A percentile compares a stretch with the other conserved stretches of the same genome.
phyloP scores from a whole-genome alignment of 2,888 invertebrate species.

The Prosopocoilus inquinatus region DNA sequence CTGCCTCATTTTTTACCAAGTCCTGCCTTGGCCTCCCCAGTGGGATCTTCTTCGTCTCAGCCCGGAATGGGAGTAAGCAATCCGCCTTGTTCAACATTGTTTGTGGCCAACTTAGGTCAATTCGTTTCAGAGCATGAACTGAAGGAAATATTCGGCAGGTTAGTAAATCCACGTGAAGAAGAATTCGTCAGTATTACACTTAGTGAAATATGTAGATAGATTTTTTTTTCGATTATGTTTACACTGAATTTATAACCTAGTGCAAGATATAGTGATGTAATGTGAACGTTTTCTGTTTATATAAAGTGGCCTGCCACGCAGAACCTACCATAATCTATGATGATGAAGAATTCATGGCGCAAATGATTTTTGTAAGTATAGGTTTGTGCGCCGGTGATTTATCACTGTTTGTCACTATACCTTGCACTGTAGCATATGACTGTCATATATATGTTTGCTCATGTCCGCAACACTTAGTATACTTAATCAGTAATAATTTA shows the following conservation, averaged over 20 bases:
- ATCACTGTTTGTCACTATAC: slow-evolving; percentile 38
- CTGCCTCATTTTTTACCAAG: slow-evolving; percentile 87
- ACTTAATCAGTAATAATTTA: not conserved
- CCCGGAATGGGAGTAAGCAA: slow-evolving; percentile 70
- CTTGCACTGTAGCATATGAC: slow-evolving; percentile 34
- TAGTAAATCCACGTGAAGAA: slow-evolving; percentile 38
- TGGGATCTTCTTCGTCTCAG: slow-evolving; percentile 73
- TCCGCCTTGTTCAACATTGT: slow-evolving; percentile 94
- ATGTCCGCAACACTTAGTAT: not conserved
- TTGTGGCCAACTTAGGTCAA: slow-evolving; percentile 97
- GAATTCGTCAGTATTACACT: not conserved
- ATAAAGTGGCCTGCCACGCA: slow-evolving; percentile 36
- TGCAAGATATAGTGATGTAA: slow-evolving; percentile 41
- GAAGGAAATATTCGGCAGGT: slow-evolving; percentile 98
- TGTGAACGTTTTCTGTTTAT: slow-evolving; percentile 26
- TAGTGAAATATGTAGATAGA: not conserved
- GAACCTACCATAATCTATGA: slow-evolving; percentile 37
- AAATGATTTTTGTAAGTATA: slow-evolving; percentile 21
- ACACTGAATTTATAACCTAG: slow-evolving; percentile 16
- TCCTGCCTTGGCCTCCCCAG: slow-evolving; percentile 89
- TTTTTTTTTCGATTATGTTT: slow-evolving; percentile 1
- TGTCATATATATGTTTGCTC: slow-evolving; percentile 2
- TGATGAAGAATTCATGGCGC: slow-evolving; percentile 29
- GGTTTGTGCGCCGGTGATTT: slow-evolving; percentile 11
- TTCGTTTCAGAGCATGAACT: slow-evolving; percentile 98